Evolutionary conservation across 2,113 vertebrate genomes (phyloP), one percentile per base, ranked within the genome.

Genomic region (Solea solea): DNA sequence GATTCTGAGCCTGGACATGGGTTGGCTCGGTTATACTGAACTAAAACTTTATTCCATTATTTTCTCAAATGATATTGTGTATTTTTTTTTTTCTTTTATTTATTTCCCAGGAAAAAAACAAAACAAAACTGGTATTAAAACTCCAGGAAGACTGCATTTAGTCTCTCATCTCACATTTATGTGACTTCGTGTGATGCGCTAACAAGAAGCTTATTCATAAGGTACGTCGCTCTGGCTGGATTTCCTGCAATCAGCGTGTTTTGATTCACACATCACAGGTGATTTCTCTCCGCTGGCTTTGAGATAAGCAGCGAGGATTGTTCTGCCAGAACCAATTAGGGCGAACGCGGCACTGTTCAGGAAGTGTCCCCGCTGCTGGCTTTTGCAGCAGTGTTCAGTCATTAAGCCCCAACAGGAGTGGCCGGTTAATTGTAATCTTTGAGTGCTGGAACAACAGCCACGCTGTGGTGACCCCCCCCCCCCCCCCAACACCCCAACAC

Each of bases 351-450:
- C 77, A 34, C 78, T 78, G 76, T 79, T 88, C 86, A 86, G 87
- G 81, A 92, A 90, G 89, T 85, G 71, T 72, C 83, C 86, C 90
- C 46, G 80, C 88, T 89, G 90, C 77, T 87, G 82, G 68, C 85
- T 86, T 89, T 88, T 86, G 76, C 86, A 49, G 76, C 86, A 49
- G 66, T 64, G 74, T 75, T 72, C 65, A 56, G 82, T 91, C 85
- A 90, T 92, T 92, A 91, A 91, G 88, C 83, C 86, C 81, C 83
- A 80, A 76, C 86, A 86, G 86, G 86, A 86, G 89, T 86, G 84
- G 83, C 80, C 78, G 78, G 75, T 86, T 90, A 87, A 90, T 89
- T 86, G 90, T 90, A 86, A 89, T 92, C 81, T 84, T 71, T 69
- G 76, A 65, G 76, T 78, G 68, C 86, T 91, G 88, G 76, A 93